These are phyloP conservation scores for Macrochelys suwanniensis DNA, from an alignment of 2,797 vertebrate genomes.

Conservation along the genomic window DNA sequence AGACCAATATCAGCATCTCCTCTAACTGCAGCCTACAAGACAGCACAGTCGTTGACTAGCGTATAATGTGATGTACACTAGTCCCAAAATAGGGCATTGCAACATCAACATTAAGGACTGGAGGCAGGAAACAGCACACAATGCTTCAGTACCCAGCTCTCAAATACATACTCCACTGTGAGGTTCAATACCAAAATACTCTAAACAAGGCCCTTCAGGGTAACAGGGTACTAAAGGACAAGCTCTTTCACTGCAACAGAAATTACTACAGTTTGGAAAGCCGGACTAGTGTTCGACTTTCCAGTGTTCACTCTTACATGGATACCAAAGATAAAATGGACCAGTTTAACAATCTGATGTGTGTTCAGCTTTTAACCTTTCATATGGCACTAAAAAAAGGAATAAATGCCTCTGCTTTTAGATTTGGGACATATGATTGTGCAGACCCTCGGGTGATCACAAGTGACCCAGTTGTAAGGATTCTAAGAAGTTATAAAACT, in stretches of 20 bases:
- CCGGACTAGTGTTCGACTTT: neutral
- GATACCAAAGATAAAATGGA: neutral
- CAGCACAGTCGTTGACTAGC: neutral
- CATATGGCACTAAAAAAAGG: neutral
- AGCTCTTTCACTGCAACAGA: neutral
- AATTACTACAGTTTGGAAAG: neutral
- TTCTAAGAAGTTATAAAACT: neutral
- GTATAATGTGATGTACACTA: neutral
- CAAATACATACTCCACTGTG: neutral
- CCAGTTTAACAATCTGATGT: neutral
- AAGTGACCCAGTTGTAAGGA: neutral
- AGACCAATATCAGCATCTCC: neutral
- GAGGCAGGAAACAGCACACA: neutral
- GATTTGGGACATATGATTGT: neutral
- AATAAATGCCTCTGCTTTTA: neutral
- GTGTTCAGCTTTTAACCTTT: neutral
- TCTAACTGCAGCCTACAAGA: neutral
- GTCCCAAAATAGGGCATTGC: neutral
- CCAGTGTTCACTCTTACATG: neutral
- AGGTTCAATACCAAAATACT: neutral
- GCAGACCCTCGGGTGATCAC: too few relatives aligned
- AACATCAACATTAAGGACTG: neutral
- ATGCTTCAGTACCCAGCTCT: neutral
- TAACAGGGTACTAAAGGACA: neutral
- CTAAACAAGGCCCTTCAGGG: too few relatives aligned